Evolutionary conservation across 1,140 invertebrate genomes (phyloP).

Genomic region (Atta colombica): DNA sequence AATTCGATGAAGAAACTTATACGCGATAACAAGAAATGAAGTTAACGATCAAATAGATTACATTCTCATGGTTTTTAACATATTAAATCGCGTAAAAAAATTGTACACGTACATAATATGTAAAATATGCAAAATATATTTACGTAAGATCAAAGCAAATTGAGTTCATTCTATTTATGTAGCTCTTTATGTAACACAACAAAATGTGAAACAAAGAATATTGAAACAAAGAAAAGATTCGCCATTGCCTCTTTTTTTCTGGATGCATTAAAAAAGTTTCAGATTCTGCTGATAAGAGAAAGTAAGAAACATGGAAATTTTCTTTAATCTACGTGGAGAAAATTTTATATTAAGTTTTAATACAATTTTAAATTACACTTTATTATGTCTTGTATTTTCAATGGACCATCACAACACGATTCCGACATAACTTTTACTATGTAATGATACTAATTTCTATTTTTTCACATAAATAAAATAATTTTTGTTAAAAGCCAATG

Average conservation of each 20-base stretch:
- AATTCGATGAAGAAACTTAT: neutral
- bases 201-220: neutral
- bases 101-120: neutral
- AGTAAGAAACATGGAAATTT: neutral
- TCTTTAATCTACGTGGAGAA: neutral
- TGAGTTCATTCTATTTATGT: neutral
- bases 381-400: no score
- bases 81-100: neutral
- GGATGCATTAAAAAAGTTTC: neutral
- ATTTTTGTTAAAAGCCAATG: no score
- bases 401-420: no score
- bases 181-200: neutral
- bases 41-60: neutral
- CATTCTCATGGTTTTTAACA: neutral
- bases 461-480: no score
- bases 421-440: no score
- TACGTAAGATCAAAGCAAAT: neutral
- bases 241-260: neutral
- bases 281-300: neutral
- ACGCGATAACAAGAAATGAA: neutral
- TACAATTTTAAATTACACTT: no score
- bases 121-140: neutral
- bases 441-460: no score
- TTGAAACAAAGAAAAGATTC: neutral
- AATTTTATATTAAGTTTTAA: no score